Conservation (phyloP, 2,888 invertebrate species). For the Pachycephus smyrnensis region DNA sequence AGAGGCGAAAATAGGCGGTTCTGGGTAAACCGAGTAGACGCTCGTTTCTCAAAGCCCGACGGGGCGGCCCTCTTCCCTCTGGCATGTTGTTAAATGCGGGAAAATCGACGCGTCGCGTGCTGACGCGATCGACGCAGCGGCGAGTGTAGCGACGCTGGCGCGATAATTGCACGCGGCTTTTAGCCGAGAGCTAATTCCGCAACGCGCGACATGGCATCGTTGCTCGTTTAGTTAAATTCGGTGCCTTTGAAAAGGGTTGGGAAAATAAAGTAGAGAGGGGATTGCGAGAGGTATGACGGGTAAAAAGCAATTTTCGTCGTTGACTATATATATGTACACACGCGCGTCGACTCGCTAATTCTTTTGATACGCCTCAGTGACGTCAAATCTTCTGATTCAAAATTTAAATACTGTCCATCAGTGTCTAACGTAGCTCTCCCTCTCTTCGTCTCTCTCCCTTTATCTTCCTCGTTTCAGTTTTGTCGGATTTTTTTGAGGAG, state of each 20-base stretch:
- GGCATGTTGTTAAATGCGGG: background rate
- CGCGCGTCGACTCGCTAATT: background rate
- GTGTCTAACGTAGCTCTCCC: no score
- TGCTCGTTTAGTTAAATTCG: background rate
- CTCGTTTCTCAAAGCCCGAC: background rate
- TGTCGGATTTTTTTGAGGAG: background rate
- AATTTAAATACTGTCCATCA: background rate
- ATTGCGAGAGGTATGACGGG: background rate
- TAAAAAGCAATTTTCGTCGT: background rate
- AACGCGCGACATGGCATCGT: no score
- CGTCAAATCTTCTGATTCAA: background rate
- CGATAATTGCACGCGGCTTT: background rate
- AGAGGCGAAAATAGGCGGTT: constrained; percentile 43
- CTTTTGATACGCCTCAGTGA: background rate
- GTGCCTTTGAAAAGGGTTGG: background rate
- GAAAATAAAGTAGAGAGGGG: background rate
- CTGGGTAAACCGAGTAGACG: constrained; percentile 3
- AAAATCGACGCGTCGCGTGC: background rate
- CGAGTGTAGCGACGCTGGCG: no score
- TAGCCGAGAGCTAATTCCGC: background rate
- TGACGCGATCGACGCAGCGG: background rate
- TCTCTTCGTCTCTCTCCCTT: background rate
- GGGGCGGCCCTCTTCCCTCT: background rate
- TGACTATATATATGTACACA: background rate
- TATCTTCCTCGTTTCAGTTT: background rate